Base-by-base conservation (phyloP, 2,888 invertebrate genomes). In the Sthenelais limicola region DNA sequence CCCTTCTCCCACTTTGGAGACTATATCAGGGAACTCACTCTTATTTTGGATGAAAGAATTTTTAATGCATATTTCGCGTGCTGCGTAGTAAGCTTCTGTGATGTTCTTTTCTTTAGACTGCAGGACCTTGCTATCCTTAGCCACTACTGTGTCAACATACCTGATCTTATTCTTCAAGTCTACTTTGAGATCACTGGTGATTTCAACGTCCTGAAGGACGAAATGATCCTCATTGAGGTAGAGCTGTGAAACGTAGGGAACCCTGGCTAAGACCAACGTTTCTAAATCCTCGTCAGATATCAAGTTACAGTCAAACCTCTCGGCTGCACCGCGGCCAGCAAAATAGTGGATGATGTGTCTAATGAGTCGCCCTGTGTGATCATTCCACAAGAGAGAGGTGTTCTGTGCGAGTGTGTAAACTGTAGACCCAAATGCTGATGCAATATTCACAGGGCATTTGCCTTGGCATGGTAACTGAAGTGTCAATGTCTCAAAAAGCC, bases 91-190 rank as follows among this genome's bases (percentile, higher is more conserved):
- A 7, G 73, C 72, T 35, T 73, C 74, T 4, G 72, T 71, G 7
- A 79, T 70, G 38, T 74, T 72, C 33, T 75, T 72, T 26, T 73
- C 74, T 32, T 77, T 75, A 1, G 70, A 68, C 43, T 76, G 73
- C 9, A 78, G 68, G 18, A 48, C 56, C 24, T 68, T 68, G 21
- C 47, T 56, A 38, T 73, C 73, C 32, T 75, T 74, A 15, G 76
- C 70, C n/a, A 79, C 71, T 18, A 77, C 75, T 4, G 72, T 74
- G 67, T 79, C 79, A 24, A 79, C 68, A 32, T 76, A 79, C 26
- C 78, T 71, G 12, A 79, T 76, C 56, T 79, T 79, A 38, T 72
- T 76, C 54, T 74, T 69, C 54, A 77, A 62, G 35, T 78, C 78
- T 21, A 76, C 51, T 48, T 74, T 76, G 15, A 76, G 26, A 21